Evolutionary conservation across 2,888 invertebrate genomes (phyloP).

Genomic region (Eubasilissa splendida): DNA sequence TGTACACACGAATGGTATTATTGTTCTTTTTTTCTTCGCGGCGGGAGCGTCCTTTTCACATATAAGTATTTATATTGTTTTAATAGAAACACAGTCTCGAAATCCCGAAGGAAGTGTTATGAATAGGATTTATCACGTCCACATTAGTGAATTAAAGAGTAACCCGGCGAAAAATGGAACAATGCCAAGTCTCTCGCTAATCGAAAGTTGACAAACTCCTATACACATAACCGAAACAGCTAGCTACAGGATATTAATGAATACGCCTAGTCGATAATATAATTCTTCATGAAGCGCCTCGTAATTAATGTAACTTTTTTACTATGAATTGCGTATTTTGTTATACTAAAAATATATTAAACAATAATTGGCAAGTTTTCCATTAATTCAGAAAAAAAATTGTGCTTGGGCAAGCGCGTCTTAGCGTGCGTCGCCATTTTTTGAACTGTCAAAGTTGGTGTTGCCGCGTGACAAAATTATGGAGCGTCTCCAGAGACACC

Average conservation of each 20-base stretch:
- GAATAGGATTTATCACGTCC: constrained; percentile 30
- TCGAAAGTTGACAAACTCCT: constrained; percentile 44
- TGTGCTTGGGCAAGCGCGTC: constrained; percentile 40
- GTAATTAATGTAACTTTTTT: not conserved
- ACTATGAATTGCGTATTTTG: not conserved
- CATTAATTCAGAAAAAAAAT: constrained; percentile 14
- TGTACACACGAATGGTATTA: constrained; percentile 10
- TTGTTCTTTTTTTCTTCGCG: constrained; percentile 4
- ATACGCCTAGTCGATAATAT: constrained; percentile 30
- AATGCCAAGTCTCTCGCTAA: constrained; percentile 43
- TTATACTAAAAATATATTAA: not conserved
- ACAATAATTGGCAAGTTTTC: constrained; percentile 16
- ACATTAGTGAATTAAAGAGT: constrained; percentile 26
- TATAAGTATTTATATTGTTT: not conserved
- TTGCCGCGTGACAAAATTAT: constrained; percentile 28
- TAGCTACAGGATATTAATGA: constrained; percentile 12
- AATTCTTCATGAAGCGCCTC: not conserved
- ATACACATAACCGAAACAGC: constrained; percentile 37
- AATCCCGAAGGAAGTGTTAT: not conserved
- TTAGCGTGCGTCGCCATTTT: constrained; percentile 47
- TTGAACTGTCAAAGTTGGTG: constrained; percentile 51
- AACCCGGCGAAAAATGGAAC: constrained; percentile 45
- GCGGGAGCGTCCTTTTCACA: constrained; percentile 35
- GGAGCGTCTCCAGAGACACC: not conserved
- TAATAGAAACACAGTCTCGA: not conserved